Evolutionary conservation across 53 echinoderm and acorn worm genomes (phyloP), one percentile per base, ranked within the genome.

Genomic region (Pentamera pediparva): DNA sequence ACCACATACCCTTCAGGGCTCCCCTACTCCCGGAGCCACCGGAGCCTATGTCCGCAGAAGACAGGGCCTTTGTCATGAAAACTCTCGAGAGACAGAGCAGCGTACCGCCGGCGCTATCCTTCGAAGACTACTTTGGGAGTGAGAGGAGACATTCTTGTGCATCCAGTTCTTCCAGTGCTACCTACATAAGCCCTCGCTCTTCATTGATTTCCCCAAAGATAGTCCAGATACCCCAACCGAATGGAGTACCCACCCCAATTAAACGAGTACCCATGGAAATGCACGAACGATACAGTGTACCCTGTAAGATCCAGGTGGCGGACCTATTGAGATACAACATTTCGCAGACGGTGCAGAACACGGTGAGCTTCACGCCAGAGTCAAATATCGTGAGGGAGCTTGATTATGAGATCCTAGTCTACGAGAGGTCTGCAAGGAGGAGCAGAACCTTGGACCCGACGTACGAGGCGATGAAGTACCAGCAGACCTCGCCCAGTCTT

Each of bases 341-440:
- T 17, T 40, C 39, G 3, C 30, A 41, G 15, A 67, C 27, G 26
- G 41, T 41, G 3, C n/a, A 40, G 30, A 67, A 67, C 27, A 67
- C 41, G 40, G 67, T 67, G 3, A 22, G 67, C 18, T 67, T 67
- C 24, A 67, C 30, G n/a, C 29, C 58, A 3, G 67, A 39, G 17
- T 67, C 67, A 6, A 31, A 67, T 1, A 39, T 67, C 29, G 67
- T 67, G 24, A 67, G 6, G 18, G 67, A 67, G 17, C 38, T 40
- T 12, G 67, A 67, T 26, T 67, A 67, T 43, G 67, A 67, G 45
- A 67, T 67, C 2, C 29, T 67, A 9, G 67, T 67, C 4, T 41
- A 12, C 21, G 41, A 41, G 29, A 39, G 45, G 45, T 27, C 43
- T 1, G 24, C 67, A 0, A 24, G 30, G 22, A 28, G 67, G 20